Percentiles rank a stretch among this genome's conserved stretches.
phyloP scores from a whole-genome alignment of 2,888 invertebrate species.

The Pseudococcus jackbeardsleyi region DNA sequence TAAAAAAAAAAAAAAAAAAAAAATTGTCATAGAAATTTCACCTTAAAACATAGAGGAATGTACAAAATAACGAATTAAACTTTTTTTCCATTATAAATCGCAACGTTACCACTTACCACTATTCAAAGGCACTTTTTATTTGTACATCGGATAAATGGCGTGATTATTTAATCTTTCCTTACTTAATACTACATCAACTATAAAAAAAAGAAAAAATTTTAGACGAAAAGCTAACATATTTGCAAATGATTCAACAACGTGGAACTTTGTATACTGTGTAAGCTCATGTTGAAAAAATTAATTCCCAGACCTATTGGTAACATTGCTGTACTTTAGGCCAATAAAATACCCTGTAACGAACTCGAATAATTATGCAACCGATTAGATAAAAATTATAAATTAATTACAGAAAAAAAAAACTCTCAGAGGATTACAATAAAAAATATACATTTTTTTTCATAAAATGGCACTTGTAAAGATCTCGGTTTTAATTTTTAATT shows the following conservation, averaged over 20 bases:
- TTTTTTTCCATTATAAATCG: slow-evolving; percentile 37
- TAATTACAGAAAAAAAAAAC: slow-evolving; percentile 39
- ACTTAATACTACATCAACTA: slow-evolving; percentile 27
- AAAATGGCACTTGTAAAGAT: slow-evolving; percentile 34
- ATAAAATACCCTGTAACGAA: slow-evolving; percentile 48
- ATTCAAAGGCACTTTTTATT: slow-evolving; percentile 46
- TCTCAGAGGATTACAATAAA: slow-evolving; percentile 16
- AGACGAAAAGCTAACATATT: slow-evolving; percentile 43
- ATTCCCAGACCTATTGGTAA: slow-evolving; percentile 52
- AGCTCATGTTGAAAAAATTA: slow-evolving; percentile 14
- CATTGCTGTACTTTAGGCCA: slow-evolving; percentile 54
- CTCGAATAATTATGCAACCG: slow-evolving; percentile 41
- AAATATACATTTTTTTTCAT: slow-evolving; percentile 30
- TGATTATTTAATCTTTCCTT: not conserved
- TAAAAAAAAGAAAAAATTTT: not conserved
- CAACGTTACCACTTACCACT: slow-evolving; percentile 51
- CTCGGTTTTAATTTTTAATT: slow-evolving; percentile 11
- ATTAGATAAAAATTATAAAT: slow-evolving; percentile 27
- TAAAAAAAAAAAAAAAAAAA: not conserved
- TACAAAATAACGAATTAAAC: slow-evolving; percentile 53
- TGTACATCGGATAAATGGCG: slow-evolving; percentile 8
- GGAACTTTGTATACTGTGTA: slow-evolving; percentile 35
- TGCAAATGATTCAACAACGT: slow-evolving; percentile 18
- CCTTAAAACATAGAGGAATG: slow-evolving; percentile 45
- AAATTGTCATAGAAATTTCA: not conserved